These are phyloP conservation scores for Hirtodrosophila alboralis DNA, from an alignment of 2,888 invertebrate genomes.

Conservation along the genomic window DNA sequence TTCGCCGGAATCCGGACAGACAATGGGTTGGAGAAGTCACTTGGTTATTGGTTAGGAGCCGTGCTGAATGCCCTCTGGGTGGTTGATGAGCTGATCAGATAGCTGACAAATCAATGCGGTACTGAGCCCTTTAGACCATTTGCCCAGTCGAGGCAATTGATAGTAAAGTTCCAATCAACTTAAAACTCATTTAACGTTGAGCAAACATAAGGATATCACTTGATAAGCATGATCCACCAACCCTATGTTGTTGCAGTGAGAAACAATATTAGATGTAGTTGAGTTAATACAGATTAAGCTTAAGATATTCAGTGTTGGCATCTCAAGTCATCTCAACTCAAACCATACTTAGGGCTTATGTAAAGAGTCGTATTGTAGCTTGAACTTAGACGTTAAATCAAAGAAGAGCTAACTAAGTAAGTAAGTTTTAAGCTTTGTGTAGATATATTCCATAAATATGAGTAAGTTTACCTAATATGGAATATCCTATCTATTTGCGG, in stretches of 20 bases:
- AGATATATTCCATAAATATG: no score
- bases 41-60: constrained; percentile 13
- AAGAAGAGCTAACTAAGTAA: no score
- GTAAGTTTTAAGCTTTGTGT: no score
- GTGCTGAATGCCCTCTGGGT: constrained; percentile 33
- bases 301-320: no score
- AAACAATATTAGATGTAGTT: constrained; percentile 1
- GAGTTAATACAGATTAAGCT: no score
- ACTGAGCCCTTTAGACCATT: constrained; percentile 28
- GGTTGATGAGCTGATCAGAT: constrained; percentile 32
- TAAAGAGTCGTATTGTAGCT: no score
- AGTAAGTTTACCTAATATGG: no score
- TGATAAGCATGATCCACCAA: constrained; percentile 45
- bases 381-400: no score
- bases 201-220: constrained; percentile 12
- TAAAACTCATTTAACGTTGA: constrained; percentile 61
- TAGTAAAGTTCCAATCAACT: constrained; percentile 54
- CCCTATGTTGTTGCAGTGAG: constrained; percentile 26
- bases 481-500: no score
- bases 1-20: constrained; percentile 42
- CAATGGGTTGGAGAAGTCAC: constrained; percentile 6
- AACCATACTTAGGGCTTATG: no score
- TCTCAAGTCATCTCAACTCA: no score
- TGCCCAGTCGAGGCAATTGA: constrained; percentile 49
- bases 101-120: constrained; percentile 68